phyloP scores from a whole-genome alignment of 2,888 invertebrate species.

The Baccha elongata region DNA sequence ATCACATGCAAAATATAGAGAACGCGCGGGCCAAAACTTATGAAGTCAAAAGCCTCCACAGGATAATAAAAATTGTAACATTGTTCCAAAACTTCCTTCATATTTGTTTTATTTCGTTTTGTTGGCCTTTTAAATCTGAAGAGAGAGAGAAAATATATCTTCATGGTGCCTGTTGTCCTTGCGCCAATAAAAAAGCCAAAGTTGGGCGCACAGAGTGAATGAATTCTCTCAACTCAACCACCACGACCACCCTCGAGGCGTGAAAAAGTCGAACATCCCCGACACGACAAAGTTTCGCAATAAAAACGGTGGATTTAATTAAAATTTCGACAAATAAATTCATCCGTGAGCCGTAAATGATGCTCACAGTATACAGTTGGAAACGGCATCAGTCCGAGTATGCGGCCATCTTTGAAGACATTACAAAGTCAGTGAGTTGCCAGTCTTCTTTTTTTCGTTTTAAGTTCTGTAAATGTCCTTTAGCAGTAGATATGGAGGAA shows the following conservation, averaged over 20 bases:
- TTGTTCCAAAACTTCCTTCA: conserved; percentile 46
- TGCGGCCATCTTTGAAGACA: conserved; percentile 49
- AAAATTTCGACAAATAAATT: conserved; percentile 74
- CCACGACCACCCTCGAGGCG: conserved; percentile 32
- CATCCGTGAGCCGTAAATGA: conserved; percentile 72
- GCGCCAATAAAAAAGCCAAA: conserved; percentile 11
- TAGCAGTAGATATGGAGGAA: conserved; percentile 12
- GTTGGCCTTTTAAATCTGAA: conserved; percentile 41
- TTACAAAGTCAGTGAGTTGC: conserved; percentile 46
- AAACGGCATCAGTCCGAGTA: conserved; percentile 29
- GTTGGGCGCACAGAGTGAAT: conserved; percentile 6
- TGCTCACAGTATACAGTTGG: conserved; percentile 46
- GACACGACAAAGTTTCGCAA: conserved; percentile 72
- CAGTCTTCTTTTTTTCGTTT: not conserved
- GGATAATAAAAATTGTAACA: conserved; percentile 71
- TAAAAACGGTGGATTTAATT: conserved; percentile 74
- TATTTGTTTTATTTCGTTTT: conserved; percentile 24
- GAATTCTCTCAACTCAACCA: not conserved
- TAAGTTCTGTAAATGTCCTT: conserved; percentile 41
- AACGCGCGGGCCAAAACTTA: conserved; percentile 39
- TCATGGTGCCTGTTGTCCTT: conserved; percentile 37
- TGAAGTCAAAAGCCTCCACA: conserved; percentile 63
- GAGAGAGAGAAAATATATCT: conserved; percentile 42
- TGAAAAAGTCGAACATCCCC: conserved; percentile 50
- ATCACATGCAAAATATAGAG: conserved; percentile 46